phyloP scores from a whole-genome alignment of 2,113 vertebrate genomes.

The Ammodytes marinus region DNA sequence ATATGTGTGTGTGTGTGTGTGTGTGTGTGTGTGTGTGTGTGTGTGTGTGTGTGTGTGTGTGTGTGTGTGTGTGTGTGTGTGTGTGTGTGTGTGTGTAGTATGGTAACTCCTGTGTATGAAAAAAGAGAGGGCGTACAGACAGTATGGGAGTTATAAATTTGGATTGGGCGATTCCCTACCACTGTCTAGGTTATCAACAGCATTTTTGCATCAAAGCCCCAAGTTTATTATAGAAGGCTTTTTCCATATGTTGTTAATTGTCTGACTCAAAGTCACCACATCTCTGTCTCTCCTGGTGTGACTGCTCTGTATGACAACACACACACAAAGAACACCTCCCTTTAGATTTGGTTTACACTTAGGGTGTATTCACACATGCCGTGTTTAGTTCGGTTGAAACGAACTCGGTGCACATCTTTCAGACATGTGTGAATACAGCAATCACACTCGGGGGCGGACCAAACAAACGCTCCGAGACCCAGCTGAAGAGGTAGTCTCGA shows the following conservation, averaged over 20 bases:
- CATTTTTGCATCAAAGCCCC: conserved; percentile 26
- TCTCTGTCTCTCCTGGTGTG: neutral
- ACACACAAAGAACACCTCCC: conserved; percentile 16
- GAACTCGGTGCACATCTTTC: too few species aligned
- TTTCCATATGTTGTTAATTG: conserved; percentile 16
- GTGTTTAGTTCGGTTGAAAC: too few species aligned
- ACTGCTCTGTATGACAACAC: neutral
- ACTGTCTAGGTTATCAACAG: conserved; percentile 33
- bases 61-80: conserved; percentile 20
- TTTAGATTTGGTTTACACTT: conserved; percentile 4
- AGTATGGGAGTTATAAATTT: neutral
- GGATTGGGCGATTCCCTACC: neutral
- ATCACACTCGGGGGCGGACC: too few species aligned
- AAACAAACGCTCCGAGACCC: too few species aligned
- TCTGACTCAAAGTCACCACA: conserved; percentile 18
- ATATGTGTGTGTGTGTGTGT: conserved; percentile 6
- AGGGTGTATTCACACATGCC: too few species aligned
- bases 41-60: conserved; percentile 3
- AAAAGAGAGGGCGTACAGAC: conserved; percentile 13
- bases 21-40: conserved; percentile 2
- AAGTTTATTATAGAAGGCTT: neutral
- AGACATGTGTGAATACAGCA: too few species aligned
- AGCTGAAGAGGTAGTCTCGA: too few species aligned
- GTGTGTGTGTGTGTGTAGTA: neutral
- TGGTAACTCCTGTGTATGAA: neutral